Percentiles rank a stretch among this genome's conserved stretches.
phyloP scores from a whole-genome alignment of 64 coral and sea anemone genomes.

The Porites australiensis region DNA sequence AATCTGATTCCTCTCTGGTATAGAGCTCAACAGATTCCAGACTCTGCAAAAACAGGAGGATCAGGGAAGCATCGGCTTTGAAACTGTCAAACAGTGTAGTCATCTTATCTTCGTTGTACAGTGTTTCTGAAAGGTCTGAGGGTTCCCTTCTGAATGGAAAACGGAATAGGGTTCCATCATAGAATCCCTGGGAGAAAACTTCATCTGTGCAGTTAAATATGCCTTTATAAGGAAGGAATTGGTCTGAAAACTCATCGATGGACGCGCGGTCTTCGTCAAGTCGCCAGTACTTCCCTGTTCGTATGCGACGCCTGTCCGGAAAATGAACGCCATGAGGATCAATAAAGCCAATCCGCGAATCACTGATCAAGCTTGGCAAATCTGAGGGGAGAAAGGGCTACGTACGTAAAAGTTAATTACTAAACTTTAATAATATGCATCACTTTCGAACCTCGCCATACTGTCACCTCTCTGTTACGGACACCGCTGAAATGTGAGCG shows the following conservation, averaged over 20 bases:
- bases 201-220: constrained; percentile 79
- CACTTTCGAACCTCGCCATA: too few relatives aligned
- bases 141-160: constrained; percentile 81
- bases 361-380: constrained; percentile 87
- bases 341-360: constrained; percentile 56
- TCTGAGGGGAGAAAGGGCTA: constrained; percentile 32
- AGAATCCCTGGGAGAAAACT: constrained; percentile 61
- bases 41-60: constrained; percentile 79
- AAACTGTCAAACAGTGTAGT: constrained; percentile 76
- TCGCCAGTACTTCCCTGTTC: constrained; percentile 61
- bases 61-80: constrained; percentile 74
- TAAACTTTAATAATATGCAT: too few relatives aligned
- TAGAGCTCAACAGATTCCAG: constrained; percentile 86
- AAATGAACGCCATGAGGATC: constrained; percentile 84
- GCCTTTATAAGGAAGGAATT: constrained; percentile 85
- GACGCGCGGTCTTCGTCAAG: neutral
- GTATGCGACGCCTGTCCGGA: constrained; percentile 8
- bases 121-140: constrained; percentile 75
- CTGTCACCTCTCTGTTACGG: too few relatives aligned
- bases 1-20: constrained; percentile 19
- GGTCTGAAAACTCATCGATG: constrained; percentile 56
- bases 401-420: too few relatives aligned
- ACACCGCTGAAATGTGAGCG: too few relatives aligned
- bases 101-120: constrained; percentile 83
- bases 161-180: constrained; percentile 88